These are phyloP conservation scores for Eueremaeus valkanovi DNA, from an alignment of 2,888 invertebrate species.

Conservation along the genomic window DNA sequence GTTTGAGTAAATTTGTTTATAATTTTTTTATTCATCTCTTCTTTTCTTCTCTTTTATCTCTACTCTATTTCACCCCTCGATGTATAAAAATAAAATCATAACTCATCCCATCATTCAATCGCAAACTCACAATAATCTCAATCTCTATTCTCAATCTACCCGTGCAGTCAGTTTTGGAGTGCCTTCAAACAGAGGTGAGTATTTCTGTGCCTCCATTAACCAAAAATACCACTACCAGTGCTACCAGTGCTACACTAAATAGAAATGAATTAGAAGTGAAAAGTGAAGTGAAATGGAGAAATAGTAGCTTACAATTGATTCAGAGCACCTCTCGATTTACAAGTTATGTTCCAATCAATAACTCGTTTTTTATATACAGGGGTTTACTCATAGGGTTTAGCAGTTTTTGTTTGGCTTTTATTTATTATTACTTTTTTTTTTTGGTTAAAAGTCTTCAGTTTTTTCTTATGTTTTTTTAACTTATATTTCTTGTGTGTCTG, in stretches of 20 bases:
- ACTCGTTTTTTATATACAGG: slow-evolving; percentile 1
- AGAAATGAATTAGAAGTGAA: not conserved
- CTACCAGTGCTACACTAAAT: not conserved
- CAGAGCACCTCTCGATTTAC: not conserved
- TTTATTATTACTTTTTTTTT: not conserved
- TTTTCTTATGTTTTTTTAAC: not conserved
- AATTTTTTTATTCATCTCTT: too few relatives aligned
- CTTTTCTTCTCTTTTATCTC: too few relatives aligned
- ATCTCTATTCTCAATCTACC: not conserved
- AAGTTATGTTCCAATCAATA: slow-evolving; percentile 36
- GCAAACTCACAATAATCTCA: not conserved
- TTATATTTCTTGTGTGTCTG: not conserved
- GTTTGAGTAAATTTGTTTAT: too few relatives aligned
- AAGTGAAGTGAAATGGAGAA: not conserved
- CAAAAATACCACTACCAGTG: slow-evolving; percentile 6
- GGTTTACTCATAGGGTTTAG: not conserved
- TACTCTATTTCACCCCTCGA: not conserved
- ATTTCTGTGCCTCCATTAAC: slow-evolving; percentile 39
- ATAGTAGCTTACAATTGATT: slow-evolving; percentile 18
- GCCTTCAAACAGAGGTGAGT: slow-evolving; percentile 98
- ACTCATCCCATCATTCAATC: not conserved
- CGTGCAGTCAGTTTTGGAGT: slow-evolving; percentile 89
- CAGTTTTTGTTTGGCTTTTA: not conserved
- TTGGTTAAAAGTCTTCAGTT: not conserved
- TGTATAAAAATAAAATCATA: not conserved